phyloP scores from a whole-genome alignment of 2,797 vertebrate species.

The Crossoptilon crossoptilon region DNA sequence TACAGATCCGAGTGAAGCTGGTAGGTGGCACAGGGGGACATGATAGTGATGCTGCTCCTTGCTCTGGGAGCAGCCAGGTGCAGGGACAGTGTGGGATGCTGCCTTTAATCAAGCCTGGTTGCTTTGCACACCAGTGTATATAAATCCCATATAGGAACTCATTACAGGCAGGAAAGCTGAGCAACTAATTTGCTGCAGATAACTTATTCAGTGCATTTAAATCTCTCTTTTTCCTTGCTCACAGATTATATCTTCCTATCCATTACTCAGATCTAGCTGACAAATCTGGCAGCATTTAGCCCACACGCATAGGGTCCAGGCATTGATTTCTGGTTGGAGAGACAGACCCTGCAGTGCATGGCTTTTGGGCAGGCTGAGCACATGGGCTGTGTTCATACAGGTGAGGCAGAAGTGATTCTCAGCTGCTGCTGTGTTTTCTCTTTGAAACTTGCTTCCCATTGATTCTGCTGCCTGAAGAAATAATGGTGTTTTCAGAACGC shows the following conservation, averaged over 20 bases:
- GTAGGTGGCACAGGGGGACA: neutral
- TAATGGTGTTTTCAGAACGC: neutral
- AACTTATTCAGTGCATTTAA: slow-evolving; percentile 18
- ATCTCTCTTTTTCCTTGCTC: neutral
- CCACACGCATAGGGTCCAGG: neutral
- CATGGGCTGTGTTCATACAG: neutral
- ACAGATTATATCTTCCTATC: neutral
- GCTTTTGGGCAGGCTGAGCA: neutral
- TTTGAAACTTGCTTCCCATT: neutral
- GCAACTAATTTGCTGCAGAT: neutral
- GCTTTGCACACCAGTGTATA: neutral
- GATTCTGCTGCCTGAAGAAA: neutral
- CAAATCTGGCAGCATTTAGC: neutral
- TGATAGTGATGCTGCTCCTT: neutral
- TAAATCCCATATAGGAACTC: neutral
- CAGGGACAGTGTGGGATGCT: neutral
- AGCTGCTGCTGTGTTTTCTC: neutral
- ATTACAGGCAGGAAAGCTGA: neutral
- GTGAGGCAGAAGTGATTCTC: neutral
- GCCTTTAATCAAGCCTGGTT: neutral
- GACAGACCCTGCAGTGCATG: neutral
- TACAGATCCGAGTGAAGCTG: neutral
- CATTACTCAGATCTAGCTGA: neutral
- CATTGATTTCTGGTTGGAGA: fast-evolving
- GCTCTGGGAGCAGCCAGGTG: neutral